Evolutionary conservation across 1,140 invertebrate species (phyloP).

Genomic region (Caenorhabditis remanei): DNA sequence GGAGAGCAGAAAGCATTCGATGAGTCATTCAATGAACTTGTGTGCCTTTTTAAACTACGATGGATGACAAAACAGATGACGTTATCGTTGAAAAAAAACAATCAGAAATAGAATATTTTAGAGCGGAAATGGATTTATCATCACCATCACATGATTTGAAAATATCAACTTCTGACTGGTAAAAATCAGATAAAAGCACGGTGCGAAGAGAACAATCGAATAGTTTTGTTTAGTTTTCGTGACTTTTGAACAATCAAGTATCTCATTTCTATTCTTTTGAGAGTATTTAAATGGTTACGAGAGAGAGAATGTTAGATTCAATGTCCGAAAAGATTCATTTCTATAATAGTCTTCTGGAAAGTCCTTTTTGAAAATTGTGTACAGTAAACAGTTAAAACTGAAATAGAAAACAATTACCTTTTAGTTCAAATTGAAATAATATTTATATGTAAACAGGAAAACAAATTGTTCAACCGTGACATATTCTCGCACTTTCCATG

Average conservation of each 20-base stretch:
- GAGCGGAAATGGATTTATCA: neutral
- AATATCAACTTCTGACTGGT: neutral
- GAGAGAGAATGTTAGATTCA: too few relatives aligned
- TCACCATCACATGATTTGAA: constrained; percentile 1
- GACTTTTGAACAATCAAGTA: too few relatives aligned
- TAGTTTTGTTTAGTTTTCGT: too few relatives aligned
- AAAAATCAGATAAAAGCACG: neutral
- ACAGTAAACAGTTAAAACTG: too few relatives aligned
- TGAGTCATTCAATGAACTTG: constrained; percentile 30
- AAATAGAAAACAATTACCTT: too few relatives aligned
- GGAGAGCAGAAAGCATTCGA: neutral
- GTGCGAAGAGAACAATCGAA: neutral
- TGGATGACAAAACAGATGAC: constrained; percentile 25
- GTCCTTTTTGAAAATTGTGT: too few relatives aligned
- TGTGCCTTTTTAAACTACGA: constrained; percentile 36
- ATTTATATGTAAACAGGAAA: neutral
- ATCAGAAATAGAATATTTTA: constrained; percentile 29
- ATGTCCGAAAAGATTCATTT: too few relatives aligned
- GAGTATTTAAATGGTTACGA: too few relatives aligned
- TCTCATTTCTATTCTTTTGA: too few relatives aligned
- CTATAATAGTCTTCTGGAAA: too few relatives aligned
- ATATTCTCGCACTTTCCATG: neutral
- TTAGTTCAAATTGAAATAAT: too few relatives aligned
- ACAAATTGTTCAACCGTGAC: neutral
- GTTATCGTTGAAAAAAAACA: constrained; percentile 18